Base-by-base conservation (phyloP, 2,888 invertebrate species). In the Calameuta idolon region DNA sequence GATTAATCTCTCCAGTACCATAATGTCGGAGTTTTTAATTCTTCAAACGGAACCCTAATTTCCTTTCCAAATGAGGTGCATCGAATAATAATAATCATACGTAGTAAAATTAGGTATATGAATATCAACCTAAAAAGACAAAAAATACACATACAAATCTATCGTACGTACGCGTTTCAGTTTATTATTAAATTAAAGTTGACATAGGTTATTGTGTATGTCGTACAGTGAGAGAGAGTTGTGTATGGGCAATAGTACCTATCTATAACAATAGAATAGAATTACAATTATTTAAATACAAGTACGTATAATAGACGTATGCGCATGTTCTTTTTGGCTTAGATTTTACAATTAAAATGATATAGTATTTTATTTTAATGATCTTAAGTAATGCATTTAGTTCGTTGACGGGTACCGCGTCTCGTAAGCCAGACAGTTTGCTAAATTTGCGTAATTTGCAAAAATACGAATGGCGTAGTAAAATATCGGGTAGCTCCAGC, bases 111-210 rank as follows among this genome's bases (percentile, higher is more conserved):
- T 15, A 2, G n/a, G 15, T 75, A 9, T 55, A 74, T 79, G 77
- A 78, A 76, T 69, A 77, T 71, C 34, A 37, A 15, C 37, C 37
- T 11, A 69, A 40, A 55, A 34, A 74, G 33, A 33, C 69, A 78
- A 76, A 34, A 69, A 74, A 76, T 34, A 76, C 73, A 30, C 9
- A 73, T 55, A 55, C 55, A 23, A 55, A 79, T 77, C 76, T 84
- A 80, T 88, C 88, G 90, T 90, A 91, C 89, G 89, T 91, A 91
- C 91, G 90, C 87, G 87, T 91, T 91, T 90, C 87, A 88, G 87
- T 89, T 91, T 91, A 91, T 89, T 90, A 91, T 91, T 91, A 91
- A 91, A 90, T 91, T 89, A 89, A 84, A 90, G 86, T 88, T 90
- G 90, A 90, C 90, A 91, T 88, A 89, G 89, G 86, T 90, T 90